Percentiles rank a stretch among this genome's conserved stretches.
Evolutionary conservation across 2,888 invertebrate species (phyloP).

Genomic region (Athripsodes cinereus): DNA sequence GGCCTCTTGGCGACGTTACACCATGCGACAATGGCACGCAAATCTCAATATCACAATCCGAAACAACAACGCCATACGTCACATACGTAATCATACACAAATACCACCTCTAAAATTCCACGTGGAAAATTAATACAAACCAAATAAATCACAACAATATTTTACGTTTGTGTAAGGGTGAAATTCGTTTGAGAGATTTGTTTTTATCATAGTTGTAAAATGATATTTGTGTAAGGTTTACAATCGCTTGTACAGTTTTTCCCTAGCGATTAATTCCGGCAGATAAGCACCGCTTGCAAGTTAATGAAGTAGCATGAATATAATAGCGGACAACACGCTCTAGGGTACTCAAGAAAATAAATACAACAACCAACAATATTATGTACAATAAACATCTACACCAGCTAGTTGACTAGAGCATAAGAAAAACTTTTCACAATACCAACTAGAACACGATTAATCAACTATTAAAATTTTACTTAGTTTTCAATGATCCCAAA

Average conservation of each 20-base stretch:
- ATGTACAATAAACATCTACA: too few relatives aligned
- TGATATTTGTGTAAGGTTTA: constrained; percentile 3
- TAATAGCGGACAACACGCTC: constrained; percentile 28
- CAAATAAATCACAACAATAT: constrained; percentile 3
- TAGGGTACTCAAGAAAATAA: constrained; percentile 17
- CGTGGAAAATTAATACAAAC: background rate
- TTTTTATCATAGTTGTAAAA: background rate
- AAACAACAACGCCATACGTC: constrained; percentile 5
- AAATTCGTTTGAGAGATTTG: background rate
- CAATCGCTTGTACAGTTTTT: constrained; percentile 12
- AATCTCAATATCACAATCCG: constrained; percentile 10
- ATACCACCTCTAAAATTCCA: background rate
- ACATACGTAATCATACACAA: background rate
- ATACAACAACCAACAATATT: constrained; percentile 9
- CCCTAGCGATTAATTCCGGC: constrained; percentile 25
- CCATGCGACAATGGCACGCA: constrained; percentile 27
- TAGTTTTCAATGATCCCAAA: too few relatives aligned
- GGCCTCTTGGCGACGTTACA: constrained; percentile 23
- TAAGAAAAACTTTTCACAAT: too few relatives aligned
- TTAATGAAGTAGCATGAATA: constrained; percentile 29
- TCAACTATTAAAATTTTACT: too few relatives aligned
- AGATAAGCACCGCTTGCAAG: constrained; percentile 28
- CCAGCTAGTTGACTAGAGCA: too few relatives aligned
- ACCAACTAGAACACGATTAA: too few relatives aligned
- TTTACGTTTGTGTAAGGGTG: background rate